These are phyloP conservation scores for Campoplex nolae DNA, from an alignment of 2,888 invertebrate genomes.

Conservation along the genomic window DNA sequence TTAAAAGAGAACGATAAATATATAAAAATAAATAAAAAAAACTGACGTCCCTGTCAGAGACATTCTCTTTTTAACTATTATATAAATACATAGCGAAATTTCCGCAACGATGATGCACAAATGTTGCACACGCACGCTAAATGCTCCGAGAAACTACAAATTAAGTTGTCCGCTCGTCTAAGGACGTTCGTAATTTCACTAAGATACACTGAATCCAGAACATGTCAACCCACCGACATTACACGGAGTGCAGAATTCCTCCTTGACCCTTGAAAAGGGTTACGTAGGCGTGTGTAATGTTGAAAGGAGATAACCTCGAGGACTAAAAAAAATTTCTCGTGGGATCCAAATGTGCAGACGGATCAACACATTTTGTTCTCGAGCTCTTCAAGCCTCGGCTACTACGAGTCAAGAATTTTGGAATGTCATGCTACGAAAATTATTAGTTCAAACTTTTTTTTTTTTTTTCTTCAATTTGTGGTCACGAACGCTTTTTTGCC, in stretches of 20 bases:
- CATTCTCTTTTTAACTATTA: neutral
- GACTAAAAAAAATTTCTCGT: conserved; percentile 10
- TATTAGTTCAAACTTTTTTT: conserved; percentile 15
- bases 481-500: neutral
- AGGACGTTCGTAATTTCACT: conserved; percentile 37
- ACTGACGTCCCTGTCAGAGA: conserved; percentile 24
- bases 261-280: conserved; percentile 56
- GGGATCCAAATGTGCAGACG: neutral
- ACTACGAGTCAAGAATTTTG: neutral
- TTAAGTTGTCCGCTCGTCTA: conserved; percentile 38
- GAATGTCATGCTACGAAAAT: conserved; percentile 23
- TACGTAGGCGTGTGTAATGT: conserved; percentile 43
- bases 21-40: neutral
- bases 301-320: conserved; percentile 42
- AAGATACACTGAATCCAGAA: conserved; percentile 9
- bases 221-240: conserved; percentile 17
- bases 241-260: conserved; percentile 29
- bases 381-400: neutral
- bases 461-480: neutral
- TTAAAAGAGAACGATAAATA: conserved; percentile 8
- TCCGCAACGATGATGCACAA: neutral
- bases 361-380: conserved; percentile 33
- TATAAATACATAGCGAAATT: conserved; percentile 27
- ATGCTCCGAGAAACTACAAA: conserved; percentile 39
- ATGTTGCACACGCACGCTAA: conserved; percentile 31